Evolutionary conservation across 2,797 vertebrate genomes (phyloP), one percentile per base, ranked within the genome.

Genomic region (Poecilia gillii): DNA sequence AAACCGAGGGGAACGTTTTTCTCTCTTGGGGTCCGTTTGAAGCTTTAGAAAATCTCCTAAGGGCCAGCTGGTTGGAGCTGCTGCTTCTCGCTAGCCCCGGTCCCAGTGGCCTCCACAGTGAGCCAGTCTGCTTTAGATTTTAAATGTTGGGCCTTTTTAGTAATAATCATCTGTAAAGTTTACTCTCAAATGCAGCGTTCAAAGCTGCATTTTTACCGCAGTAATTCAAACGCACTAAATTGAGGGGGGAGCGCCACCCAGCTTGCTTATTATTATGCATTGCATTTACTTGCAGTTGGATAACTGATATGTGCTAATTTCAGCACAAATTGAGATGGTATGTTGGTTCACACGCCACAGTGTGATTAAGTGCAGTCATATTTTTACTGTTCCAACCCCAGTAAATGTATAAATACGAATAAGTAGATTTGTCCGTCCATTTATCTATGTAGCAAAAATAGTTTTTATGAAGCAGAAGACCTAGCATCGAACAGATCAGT

Each of bases 11-110:
- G 36, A 68, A 68, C 3, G 23, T 41, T 62, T 68, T 70, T n/a
- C 66, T 70, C 20, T 70, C 41, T 68, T 68, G 64, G 64, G 36
- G 33, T 41, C 64, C 12, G 25, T 70, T 70, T 70, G 20, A 43
- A n/a, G 23, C 43, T 70, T 70, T 13, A 13, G 23, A 45, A 70
- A 43, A 41, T 45, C 39, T 70, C 64, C 64, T 41, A 39, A 39
- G 64, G 64, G 64, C 64, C 36, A 68, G 16, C 64, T 68, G 64
- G 64, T 68, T 68, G 64, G 36, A 68, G 16, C 20, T 43, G 16
- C 20, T 43, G 39, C 66, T 45, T 45, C 66, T 45, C 13, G 6
- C 12, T n/a, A 45, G 66, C 66, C 66, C 66, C 7, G 23, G 41
- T 68, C 36, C 36, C 36, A 12, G 9, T 41, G 39, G 33, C 64